These are phyloP conservation scores for Portunus trituberculatus DNA, from an alignment of 1,140 invertebrate genomes.

Conservation along the genomic window DNA sequence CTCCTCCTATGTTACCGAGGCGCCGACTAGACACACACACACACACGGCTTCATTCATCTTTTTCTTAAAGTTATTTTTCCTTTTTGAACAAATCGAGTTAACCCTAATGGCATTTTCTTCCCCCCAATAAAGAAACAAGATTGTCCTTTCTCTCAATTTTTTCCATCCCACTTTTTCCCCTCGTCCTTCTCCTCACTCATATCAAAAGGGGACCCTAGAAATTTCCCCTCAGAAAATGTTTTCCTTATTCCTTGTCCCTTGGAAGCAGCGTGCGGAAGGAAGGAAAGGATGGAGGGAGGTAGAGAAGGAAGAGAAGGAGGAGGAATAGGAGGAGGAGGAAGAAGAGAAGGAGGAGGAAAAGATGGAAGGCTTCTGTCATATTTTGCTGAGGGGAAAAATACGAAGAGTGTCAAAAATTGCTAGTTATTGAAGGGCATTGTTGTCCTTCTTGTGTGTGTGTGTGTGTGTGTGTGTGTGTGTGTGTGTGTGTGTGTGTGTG, in stretches of 20 bases:
- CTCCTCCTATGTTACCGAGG: no score
- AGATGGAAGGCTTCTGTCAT: not conserved
- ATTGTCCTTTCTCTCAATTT: not conserved
- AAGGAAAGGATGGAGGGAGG: not conserved
- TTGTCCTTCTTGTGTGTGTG: not conserved
- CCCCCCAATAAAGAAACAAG: not conserved
- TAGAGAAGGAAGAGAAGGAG: not conserved
- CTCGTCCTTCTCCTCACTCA: not conserved
- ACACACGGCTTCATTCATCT: not conserved
- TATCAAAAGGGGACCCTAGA: not conserved
- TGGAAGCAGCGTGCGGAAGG: not conserved
- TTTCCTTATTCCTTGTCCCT: not conserved
- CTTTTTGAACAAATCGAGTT: not conserved
- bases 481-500: slow-evolving; percentile 20
- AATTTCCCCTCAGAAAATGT: not conserved
- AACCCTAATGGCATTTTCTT: not conserved
- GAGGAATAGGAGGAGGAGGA: not conserved
- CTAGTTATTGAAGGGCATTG: not conserved
- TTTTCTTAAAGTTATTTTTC: not conserved
- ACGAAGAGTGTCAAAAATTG: not conserved
- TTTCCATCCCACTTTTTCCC: not conserved
- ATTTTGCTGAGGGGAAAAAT: not conserved
- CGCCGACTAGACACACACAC: not conserved
- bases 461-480: slow-evolving; percentile 10
- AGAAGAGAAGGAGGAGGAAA: not conserved